Conservation (phyloP, 1,140 invertebrate genomes). For the Littorina saxatilis region DNA sequence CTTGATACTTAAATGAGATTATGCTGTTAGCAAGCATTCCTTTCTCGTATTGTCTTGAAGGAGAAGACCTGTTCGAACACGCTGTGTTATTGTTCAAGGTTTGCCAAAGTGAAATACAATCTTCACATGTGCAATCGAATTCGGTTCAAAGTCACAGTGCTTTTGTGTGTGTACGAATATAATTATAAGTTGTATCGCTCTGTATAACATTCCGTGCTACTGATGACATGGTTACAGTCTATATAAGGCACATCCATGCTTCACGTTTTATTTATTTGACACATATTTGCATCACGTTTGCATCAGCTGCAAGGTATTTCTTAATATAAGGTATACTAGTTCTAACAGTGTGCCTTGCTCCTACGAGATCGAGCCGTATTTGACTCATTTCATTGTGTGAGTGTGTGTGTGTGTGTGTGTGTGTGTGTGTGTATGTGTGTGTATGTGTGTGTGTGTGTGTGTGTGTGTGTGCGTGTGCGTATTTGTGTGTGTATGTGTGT, state of each 20-base stretch:
- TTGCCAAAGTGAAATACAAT: not conserved
- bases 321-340: too few relatives aligned
- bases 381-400: not conserved
- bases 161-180: too few relatives aligned
- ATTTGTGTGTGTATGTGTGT: constrained; percentile 19
- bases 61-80: not conserved
- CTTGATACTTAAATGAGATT: not conserved
- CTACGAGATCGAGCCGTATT: not conserved
- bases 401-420: not conserved
- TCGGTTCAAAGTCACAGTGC: too few relatives aligned
- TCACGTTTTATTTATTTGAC: too few relatives aligned
- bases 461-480: not conserved
- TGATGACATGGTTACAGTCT: too few relatives aligned
- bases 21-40: not conserved
- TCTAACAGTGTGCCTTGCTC: not conserved
- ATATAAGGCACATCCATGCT: too few relatives aligned
- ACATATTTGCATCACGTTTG: too few relatives aligned
- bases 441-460: not conserved
- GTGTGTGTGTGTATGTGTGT: not conserved
- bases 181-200: too few relatives aligned
- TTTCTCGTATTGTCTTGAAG: not conserved
- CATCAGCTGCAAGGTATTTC: too few relatives aligned
- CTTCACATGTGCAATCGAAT: too few relatives aligned
- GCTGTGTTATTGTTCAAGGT: not conserved
- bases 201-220: too few relatives aligned